phyloP scores from a whole-genome alignment of 2,797 vertebrate genomes.

The Chloroceryle amazona region DNA sequence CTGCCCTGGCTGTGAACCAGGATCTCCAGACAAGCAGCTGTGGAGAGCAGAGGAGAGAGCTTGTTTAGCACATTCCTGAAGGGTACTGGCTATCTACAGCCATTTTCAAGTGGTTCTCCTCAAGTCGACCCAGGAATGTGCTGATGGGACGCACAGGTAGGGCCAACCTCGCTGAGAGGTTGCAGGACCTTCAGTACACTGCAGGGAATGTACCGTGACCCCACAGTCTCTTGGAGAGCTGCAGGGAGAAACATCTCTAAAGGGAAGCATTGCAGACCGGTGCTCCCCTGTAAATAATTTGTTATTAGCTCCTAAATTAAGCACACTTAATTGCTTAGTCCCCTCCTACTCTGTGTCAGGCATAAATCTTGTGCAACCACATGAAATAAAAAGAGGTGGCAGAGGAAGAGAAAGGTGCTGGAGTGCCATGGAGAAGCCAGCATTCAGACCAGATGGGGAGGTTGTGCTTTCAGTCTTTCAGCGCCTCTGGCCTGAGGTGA shows the following conservation, averaged over 20 bases:
- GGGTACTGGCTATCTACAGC: constrained; percentile 42
- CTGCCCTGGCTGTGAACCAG: constrained; percentile 25
- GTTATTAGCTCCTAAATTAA: neutral
- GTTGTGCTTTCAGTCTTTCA: neutral
- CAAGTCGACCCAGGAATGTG: constrained; percentile 50
- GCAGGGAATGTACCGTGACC: neutral
- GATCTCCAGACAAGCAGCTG: constrained; percentile 44
- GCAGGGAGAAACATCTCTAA: neutral
- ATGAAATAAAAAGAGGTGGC: neutral
- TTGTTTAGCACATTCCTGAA: constrained; percentile 70
- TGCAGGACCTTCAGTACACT: neutral
- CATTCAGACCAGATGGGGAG: neutral
- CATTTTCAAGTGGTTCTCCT: constrained; percentile 53
- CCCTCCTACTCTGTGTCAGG: neutral
- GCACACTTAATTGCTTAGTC: neutral
- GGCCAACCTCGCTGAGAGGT: neutral
- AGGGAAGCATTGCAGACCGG: neutral
- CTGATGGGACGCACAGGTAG: constrained; percentile 38
- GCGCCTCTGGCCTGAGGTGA: neutral
- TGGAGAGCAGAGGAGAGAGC: neutral
- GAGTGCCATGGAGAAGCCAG: neutral
- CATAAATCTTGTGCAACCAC: neutral
- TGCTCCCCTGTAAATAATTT: neutral
- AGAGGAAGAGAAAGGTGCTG: neutral
- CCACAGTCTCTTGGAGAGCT: neutral